Evolutionary conservation across 2,888 invertebrate genomes (phyloP).

Genomic region (Pristionchus entomophagus): DNA sequence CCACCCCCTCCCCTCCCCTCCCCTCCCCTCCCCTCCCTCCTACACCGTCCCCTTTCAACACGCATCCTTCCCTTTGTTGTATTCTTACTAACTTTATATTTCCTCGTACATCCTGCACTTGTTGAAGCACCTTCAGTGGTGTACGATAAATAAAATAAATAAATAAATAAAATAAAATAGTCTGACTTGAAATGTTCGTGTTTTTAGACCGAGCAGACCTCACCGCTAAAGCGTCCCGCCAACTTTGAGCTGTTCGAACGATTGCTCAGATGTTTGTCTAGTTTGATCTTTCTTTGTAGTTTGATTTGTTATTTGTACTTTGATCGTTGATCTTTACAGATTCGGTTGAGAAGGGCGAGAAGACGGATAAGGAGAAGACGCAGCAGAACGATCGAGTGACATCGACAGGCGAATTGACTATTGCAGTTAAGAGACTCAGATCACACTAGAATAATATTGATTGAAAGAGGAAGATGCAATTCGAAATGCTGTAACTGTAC

Average conservation of each 20-base stretch:
- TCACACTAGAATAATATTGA: constrained; percentile 16
- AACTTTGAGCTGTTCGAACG: constrained; percentile 30
- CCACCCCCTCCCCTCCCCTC: no score
- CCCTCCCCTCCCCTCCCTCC: no score
- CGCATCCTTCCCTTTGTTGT: no score
- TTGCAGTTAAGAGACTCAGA: constrained; percentile 24
- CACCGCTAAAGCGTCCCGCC: background rate
- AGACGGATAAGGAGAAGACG: no score
- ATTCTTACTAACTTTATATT: no score
- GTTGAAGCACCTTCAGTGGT: no score
- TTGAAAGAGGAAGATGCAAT: background rate
- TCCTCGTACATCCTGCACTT: no score
- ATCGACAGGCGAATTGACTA: background rate
- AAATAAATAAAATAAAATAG: no score
- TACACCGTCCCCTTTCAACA: no score
- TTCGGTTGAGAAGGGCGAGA: background rate
- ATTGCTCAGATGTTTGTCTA: background rate
- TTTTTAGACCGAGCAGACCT: background rate
- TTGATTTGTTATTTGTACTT: background rate
- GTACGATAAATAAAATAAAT: no score
- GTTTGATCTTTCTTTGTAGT: no score
- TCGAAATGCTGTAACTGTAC: background rate
- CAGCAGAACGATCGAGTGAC: constrained; percentile 7
- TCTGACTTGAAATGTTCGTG: no score
- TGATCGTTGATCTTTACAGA: constrained; percentile 14